phyloP scores from a whole-genome alignment of 2,113 vertebrate species.

The Melanotaenia duboulayi region DNA sequence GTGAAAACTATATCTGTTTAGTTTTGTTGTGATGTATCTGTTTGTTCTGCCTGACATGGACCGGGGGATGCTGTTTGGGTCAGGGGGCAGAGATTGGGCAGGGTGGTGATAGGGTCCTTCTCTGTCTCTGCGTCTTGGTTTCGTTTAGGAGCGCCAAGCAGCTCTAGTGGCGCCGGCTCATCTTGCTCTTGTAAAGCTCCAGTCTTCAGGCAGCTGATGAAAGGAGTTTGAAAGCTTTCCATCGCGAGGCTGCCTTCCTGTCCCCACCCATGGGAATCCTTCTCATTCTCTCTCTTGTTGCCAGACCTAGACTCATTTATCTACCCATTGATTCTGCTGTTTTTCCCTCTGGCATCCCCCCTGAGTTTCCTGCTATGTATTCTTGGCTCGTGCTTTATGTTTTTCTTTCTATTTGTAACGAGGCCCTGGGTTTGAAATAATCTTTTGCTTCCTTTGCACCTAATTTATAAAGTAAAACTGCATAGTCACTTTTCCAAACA shows the following conservation, averaged over 20 bases:
- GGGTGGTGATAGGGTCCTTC: constrained; percentile 58
- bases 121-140: constrained; percentile 68
- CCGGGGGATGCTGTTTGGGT: constrained; percentile 36
- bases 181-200: constrained; percentile 80
- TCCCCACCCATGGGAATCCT: constrained; percentile 73
- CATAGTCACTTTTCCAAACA: constrained; percentile 33
- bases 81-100: constrained; percentile 35
- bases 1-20: background rate
- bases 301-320: constrained; percentile 64
- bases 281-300: constrained; percentile 62
- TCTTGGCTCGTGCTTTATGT: constrained; percentile 49
- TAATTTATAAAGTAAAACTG: constrained; percentile 52
- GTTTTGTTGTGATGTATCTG: constrained; percentile 16
- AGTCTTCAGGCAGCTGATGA: constrained; percentile 79
- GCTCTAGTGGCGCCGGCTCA: constrained; percentile 78
- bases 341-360: constrained; percentile 62
- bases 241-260: constrained; percentile 70
- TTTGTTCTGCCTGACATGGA: constrained; percentile 33
- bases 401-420: constrained; percentile 50
- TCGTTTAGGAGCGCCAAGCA: constrained; percentile 69
- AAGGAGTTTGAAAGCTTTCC: constrained; percentile 81
- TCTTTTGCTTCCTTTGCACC: constrained; percentile 62
- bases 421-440: constrained; percentile 35
- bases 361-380: constrained; percentile 59
- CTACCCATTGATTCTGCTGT: constrained; percentile 67